phyloP scores from a whole-genome alignment of 2,888 invertebrate species.

The Campopleginae sp. region DNA sequence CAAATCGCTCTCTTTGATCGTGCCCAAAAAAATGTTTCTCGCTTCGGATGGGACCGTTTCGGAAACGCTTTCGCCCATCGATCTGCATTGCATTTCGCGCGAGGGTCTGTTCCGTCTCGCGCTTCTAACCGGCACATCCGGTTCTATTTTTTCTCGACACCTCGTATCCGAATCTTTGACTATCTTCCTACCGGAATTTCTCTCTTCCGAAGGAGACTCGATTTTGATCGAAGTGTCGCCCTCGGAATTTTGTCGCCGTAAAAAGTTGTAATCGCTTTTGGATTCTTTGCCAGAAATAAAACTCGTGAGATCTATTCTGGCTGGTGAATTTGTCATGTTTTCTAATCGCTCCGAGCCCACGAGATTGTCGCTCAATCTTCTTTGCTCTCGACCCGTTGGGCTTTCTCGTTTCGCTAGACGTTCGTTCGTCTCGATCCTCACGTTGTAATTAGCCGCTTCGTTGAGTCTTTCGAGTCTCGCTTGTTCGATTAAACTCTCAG shows the following conservation, averaged over 20 bases:
- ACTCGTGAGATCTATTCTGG: constrained; percentile 70
- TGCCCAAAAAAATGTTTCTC: constrained; percentile 80
- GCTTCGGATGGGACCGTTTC: constrained; percentile 75
- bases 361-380: constrained; percentile 77
- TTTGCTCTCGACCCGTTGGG: constrained; percentile 72
- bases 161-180: constrained; percentile 57
- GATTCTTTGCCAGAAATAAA: constrained; percentile 69
- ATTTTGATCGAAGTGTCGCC: constrained; percentile 77
- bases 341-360: constrained; percentile 73
- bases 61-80: constrained; percentile 82
- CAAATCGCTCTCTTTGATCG: constrained; percentile 81
- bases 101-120: constrained; percentile 81
- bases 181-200: constrained; percentile 55
- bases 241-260: constrained; percentile 81
- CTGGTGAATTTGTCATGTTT: constrained; percentile 71
- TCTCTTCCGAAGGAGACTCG: constrained; percentile 70
- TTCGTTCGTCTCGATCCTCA: constrained; percentile 78
- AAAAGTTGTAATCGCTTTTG: constrained; percentile 75
- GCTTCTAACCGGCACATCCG: constrained; percentile 82
- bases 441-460: constrained; percentile 80
- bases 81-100: constrained; percentile 82
- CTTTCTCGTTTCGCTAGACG: constrained; percentile 74
- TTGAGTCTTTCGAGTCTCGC: constrained; percentile 77
- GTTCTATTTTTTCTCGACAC: constrained; percentile 78
- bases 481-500: constrained; percentile 79